Percentiles rank a stretch among this genome's conserved stretches.
Conservation (phyloP, 2,113 vertebrate genomes). For the Spilogale gracilis region DNA sequence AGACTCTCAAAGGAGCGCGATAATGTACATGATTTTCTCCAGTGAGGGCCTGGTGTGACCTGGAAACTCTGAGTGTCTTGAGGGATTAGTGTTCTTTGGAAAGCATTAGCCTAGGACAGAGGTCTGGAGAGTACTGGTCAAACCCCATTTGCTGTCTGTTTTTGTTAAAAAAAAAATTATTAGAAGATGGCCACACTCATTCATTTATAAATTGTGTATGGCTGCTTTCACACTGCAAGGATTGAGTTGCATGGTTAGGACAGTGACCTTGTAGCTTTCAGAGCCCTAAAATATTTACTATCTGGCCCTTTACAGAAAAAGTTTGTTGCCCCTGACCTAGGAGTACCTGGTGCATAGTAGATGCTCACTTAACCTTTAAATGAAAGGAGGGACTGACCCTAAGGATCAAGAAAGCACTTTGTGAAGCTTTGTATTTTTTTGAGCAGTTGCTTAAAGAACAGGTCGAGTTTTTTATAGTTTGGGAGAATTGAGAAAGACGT, state of each 20-base stretch:
- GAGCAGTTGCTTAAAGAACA: not conserved
- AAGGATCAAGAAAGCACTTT: not conserved
- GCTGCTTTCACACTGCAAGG: not conserved
- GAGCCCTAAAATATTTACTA: not conserved
- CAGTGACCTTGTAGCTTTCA: not conserved
- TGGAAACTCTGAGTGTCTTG: not conserved
- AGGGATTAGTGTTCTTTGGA: constrained; percentile 23
- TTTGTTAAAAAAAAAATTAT: constrained; percentile 60
- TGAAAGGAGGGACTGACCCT: not conserved
- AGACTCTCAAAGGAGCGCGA: not conserved
- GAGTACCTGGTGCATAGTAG: not conserved
- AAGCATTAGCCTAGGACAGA: not conserved
- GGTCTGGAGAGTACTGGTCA: not conserved
- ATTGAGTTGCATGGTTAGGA: not conserved
- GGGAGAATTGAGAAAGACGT: not conserved
- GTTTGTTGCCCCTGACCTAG: not conserved
- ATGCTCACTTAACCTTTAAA: not conserved
- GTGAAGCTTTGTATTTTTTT: not conserved
- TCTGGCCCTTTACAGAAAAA: not conserved
- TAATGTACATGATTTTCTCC: not conserved
- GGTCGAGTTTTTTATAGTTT: not conserved
- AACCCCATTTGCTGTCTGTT: not conserved
- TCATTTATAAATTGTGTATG: not conserved
- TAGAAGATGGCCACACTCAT: constrained; percentile 32
- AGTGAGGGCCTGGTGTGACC: not conserved